Base-by-base conservation (phyloP, 2,113 vertebrate genomes). In the Ochotona curzoniae region DNA sequence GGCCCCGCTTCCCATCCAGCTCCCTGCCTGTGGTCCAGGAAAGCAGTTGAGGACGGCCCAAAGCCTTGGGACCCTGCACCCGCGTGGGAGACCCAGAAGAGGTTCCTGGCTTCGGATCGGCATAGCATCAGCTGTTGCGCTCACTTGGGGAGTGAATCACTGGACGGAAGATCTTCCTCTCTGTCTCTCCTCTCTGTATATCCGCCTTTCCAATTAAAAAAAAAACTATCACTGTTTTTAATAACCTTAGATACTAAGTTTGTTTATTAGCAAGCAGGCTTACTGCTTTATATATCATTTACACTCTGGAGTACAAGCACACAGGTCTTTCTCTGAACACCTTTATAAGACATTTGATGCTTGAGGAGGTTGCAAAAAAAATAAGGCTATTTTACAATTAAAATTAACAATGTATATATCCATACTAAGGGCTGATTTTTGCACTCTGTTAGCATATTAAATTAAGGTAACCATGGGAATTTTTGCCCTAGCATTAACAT, bases 401-500 rank as follows among this genome's bases (percentile, higher is more conserved):
- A 80, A 76, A 83, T 87, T 87, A 64, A 75, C 21, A 70, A 44
- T 44, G 38, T 44, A 44, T 84, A 76, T 57, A 86, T 0, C 12
- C 10, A 83, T 67, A 89, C 13, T 90, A 61, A 88, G 49, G 30
- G 26, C 85, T 69, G 28, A 79, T 54, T 80, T 10, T 69, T 87
- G 66, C 9, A 83, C 1, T 79, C 47, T 7, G 10, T 91, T 71
- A 71, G 12, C 15, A 63, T 74, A 86, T 61, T 92, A 92, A 70
- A 47, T 15, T 91, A 57, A 82, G 28, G 85, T 44, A 83, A 64
- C 17, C 21, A 76, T 30, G 18, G 79, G 61, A 23, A 88, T 82
- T 60, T 85, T 88, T 44, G 61, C 14, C 26, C 8, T 84, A 63
- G 81, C 35, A 92, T 69, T 90, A 70, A 94, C 85, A 91, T 51